A percentile compares a stretch with the other conserved stretches of the same genome.
These are phyloP conservation scores for Andricus curvator DNA, from an alignment of 2,888 invertebrate species.

Conservation along the genomic window DNA sequence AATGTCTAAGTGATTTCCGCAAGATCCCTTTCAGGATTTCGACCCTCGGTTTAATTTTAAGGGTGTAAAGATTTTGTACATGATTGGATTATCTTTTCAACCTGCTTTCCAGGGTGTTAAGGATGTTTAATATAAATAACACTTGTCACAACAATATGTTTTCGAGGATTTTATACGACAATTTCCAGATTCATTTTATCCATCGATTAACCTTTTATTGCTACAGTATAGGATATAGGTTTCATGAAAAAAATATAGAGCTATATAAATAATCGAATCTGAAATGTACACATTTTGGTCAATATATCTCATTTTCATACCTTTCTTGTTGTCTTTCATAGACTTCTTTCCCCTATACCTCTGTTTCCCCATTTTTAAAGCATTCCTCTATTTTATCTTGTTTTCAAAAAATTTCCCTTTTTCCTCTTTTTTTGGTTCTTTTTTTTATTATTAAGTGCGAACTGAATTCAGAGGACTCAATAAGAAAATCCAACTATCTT, in stretches of 20 bases:
- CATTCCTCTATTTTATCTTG: too few species aligned
- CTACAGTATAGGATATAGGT: background rate
- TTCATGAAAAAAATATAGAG: background rate
- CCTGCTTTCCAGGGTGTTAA: background rate
- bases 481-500: too few species aligned
- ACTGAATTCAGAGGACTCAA: too few species aligned
- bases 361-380: too few species aligned
- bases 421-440: too few species aligned
- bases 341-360: too few species aligned
- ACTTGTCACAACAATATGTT: background rate
- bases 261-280: background rate
- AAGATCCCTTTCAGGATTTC: background rate
- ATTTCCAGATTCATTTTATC: background rate
- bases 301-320: background rate
- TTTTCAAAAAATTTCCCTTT: too few species aligned
- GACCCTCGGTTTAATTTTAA: conserved; percentile 12
- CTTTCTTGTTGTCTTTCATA: too few species aligned
- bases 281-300: background rate
- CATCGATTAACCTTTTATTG: background rate
- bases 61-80: too few species aligned
- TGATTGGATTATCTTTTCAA: background rate
- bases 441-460: too few species aligned
- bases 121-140: background rate
- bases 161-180: background rate
- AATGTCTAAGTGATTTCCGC: background rate